Percentiles rank a stretch among this genome's conserved stretches.
phyloP scores from a whole-genome alignment of 2,113 vertebrate species.

The Hydrochoerus hydrochaeris region DNA sequence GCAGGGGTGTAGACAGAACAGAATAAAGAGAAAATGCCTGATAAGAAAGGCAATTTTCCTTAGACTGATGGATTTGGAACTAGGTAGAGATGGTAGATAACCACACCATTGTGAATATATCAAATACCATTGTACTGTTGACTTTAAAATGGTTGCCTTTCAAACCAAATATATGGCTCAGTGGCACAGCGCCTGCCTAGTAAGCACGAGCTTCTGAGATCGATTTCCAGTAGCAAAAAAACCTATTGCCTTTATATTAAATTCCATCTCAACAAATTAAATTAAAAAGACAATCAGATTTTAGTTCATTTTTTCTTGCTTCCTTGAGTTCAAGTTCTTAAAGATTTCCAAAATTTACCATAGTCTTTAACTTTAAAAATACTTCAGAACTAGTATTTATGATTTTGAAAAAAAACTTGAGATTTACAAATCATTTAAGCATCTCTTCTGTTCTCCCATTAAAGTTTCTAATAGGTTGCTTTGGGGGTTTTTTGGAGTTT shows the following conservation, averaged over 20 bases:
- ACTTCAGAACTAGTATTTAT: not conserved
- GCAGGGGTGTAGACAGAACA: not conserved
- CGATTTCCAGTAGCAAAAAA: too few species aligned
- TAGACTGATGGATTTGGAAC: not conserved
- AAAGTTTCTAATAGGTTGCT: not conserved
- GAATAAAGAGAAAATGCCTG: not conserved
- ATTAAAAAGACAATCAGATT: not conserved
- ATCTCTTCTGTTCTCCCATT: not conserved
- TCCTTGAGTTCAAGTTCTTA: constrained; percentile 5
- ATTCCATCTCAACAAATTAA: not conserved
- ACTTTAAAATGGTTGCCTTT: not conserved
- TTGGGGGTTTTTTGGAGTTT: too few species aligned
- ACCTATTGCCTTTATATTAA: not conserved
- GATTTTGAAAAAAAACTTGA: not conserved
- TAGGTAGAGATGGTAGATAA: not conserved
- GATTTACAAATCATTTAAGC: not conserved
- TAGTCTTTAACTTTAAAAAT: too few species aligned
- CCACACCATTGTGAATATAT: not conserved
- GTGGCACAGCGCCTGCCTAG: too few species aligned
- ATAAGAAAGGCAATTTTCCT: not conserved
- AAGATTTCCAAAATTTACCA: not conserved
- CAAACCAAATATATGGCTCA: too few species aligned
- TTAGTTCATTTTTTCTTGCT: not conserved
- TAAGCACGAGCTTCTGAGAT: too few species aligned
- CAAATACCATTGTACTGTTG: not conserved